phyloP scores from a whole-genome alignment of 2,797 vertebrate species.

The Dicrostonyx torquatus region DNA sequence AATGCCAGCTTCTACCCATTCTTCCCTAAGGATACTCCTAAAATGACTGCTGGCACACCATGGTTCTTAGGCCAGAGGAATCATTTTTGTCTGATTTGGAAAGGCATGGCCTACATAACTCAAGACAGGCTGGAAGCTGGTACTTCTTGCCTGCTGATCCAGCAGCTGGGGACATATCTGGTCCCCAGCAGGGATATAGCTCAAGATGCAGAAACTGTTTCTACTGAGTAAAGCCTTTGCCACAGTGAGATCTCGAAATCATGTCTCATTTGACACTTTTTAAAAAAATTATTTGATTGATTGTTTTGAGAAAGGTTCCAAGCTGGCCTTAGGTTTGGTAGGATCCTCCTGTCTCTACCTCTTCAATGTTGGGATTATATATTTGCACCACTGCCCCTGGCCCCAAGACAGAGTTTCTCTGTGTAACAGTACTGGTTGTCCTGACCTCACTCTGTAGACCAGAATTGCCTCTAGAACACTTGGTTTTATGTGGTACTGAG shows the following conservation, averaged over 20 bases:
- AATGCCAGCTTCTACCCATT: constrained; percentile 53
- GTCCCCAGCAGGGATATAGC: not conserved
- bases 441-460: not conserved
- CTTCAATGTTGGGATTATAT: not conserved
- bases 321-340: not conserved
- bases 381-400: not conserved
- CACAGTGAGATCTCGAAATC: not conserved
- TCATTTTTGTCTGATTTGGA: constrained; percentile 46
- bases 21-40: constrained; percentile 63
- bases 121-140: not conserved
- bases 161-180: not conserved
- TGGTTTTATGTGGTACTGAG: not conserved
- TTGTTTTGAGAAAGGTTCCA: not conserved
- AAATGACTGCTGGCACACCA: constrained; percentile 55
- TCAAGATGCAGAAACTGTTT: not conserved
- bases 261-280: not conserved
- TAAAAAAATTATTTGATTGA: not conserved
- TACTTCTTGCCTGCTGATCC: not conserved
- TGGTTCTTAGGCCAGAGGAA: not conserved
- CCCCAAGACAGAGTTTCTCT: not conserved
- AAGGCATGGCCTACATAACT: not conserved
- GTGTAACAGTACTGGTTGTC: not conserved
- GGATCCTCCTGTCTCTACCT: not conserved
- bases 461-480: not conserved
- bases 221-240: not conserved